Percentiles rank a stretch among this genome's conserved stretches.
These are phyloP conservation scores for Bedellia somnulentella DNA, from an alignment of 2,888 invertebrate genomes.

Conservation along the genomic window DNA sequence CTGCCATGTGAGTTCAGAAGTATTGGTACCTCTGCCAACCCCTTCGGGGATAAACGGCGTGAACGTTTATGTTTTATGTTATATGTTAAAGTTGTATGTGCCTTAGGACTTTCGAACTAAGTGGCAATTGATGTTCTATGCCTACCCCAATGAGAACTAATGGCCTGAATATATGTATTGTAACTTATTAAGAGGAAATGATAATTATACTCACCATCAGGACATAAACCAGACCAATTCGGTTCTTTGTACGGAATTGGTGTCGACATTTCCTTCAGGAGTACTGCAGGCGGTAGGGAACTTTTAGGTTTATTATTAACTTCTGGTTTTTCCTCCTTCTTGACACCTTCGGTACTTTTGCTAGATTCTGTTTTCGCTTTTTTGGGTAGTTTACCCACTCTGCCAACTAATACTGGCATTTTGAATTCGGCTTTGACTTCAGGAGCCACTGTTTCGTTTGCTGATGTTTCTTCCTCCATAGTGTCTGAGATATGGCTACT, in stretches of 20 bases:
- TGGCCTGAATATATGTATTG: too few relatives aligned
- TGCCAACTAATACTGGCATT: conserved; percentile 55
- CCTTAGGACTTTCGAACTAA: too few relatives aligned
- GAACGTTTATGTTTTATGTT: too few relatives aligned
- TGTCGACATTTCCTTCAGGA: conserved; percentile 30
- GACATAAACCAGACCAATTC: conserved; percentile 74
- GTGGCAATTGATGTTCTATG: too few relatives aligned
- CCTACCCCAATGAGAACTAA: too few relatives aligned
- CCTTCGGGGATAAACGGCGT: too few relatives aligned
- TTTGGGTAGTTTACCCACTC: conserved; percentile 54
- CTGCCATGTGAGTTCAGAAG: too few relatives aligned
- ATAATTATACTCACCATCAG: conserved; percentile 24
- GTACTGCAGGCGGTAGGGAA: conserved; percentile 24
- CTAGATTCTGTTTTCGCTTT: conserved; percentile 19
- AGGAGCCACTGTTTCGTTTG: not conserved
- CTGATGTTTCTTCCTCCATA: not conserved
- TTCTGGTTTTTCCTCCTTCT: conserved; percentile 16
- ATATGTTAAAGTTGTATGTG: too few relatives aligned
- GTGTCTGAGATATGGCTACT: too few relatives aligned
- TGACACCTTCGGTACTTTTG: conserved; percentile 6
- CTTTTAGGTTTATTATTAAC: conserved; percentile 15
- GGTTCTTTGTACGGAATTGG: conserved; percentile 76
- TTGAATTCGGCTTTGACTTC: conserved; percentile 36
- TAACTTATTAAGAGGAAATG: too few relatives aligned
- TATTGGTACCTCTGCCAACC: too few relatives aligned